Evolutionary conservation across 1,140 invertebrate genomes (phyloP).

Genomic region (Amphibalanus amphitrite): DNA sequence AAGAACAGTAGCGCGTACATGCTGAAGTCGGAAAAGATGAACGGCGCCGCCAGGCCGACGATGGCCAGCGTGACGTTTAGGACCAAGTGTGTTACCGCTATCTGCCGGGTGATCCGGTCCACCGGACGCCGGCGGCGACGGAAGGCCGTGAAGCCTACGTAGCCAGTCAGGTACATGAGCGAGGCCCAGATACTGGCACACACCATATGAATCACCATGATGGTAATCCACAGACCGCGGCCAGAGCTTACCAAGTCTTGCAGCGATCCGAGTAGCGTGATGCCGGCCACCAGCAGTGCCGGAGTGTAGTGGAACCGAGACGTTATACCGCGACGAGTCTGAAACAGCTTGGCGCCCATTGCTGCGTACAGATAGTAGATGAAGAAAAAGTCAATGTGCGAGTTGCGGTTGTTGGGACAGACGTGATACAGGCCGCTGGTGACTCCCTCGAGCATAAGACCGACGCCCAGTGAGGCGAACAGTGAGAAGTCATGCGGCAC

Average conservation of each 20-base stretch:
- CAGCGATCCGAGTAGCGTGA: slow-evolving; percentile 60
- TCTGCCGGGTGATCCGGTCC: background rate
- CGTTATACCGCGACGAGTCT: slow-evolving; percentile 75
- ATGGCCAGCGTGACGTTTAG: slow-evolving; percentile 49
- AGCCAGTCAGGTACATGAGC: slow-evolving; percentile 55
- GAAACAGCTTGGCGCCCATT: slow-evolving; percentile 76
- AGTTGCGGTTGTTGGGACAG: slow-evolving; percentile 70
- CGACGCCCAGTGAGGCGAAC: slow-evolving; percentile 69
- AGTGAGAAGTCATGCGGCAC: slow-evolving; percentile 74
- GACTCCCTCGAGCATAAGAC: slow-evolving; percentile 69
- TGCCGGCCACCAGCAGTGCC: slow-evolving; percentile 55
- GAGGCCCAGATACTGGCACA: slow-evolving; percentile 47
- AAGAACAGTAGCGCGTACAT: slow-evolving; percentile 57
- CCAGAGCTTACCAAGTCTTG: slow-evolving; percentile 34
- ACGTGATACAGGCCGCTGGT: slow-evolving; percentile 69
- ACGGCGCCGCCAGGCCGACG: slow-evolving; percentile 45
- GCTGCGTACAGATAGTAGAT: slow-evolving; percentile 77
- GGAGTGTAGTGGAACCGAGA: slow-evolving; percentile 56
- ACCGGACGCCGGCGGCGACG: too few species aligned
- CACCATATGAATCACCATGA: slow-evolving; percentile 48
- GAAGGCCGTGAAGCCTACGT: background rate
- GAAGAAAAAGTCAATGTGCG: slow-evolving; percentile 81
- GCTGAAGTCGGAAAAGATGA: slow-evolving; percentile 19
- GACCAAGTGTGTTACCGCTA: slow-evolving; percentile 14
- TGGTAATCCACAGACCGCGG: slow-evolving; percentile 48